Evolutionary conservation across 35 echinoderm and acorn worm genomes (phyloP).

Genomic region (Apostichopus californicus): DNA sequence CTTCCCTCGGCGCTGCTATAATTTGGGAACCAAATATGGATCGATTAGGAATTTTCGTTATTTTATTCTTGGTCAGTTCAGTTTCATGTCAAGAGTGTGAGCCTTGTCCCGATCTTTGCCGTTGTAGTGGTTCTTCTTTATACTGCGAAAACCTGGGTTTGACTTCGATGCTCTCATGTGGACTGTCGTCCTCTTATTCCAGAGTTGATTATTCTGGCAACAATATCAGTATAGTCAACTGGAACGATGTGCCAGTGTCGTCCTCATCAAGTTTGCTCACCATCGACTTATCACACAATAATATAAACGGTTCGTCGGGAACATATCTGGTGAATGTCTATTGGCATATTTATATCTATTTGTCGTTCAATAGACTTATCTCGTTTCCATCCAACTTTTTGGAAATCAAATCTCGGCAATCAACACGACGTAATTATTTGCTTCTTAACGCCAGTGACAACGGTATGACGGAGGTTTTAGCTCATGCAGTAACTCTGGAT

Average conservation of each 20-base stretch:
- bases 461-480: neutral
- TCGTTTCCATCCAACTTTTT: no score
- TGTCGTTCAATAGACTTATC: neutral
- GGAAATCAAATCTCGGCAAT: no score
- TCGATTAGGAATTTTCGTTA: no score
- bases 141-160: no score
- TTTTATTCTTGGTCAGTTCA: no score
- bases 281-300: neutral
- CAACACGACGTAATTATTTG: neutral
- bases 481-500: neutral
- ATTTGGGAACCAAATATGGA: neutral
- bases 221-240: neutral
- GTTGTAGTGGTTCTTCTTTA: no score
- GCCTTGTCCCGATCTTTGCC: no score
- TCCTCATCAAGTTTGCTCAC: neutral
- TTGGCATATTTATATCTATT: neutral
- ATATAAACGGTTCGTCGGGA: neutral
- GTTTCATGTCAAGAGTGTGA: no score
- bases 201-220: no score
- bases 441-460: neutral
- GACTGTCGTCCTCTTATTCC: no score
- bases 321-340: neutral
- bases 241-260: neutral
- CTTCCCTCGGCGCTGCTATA: no score
- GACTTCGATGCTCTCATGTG: no score